Evolutionary conservation across 2,113 vertebrate species (phyloP), one percentile per base, ranked within the genome.

Genomic region (Microcebus ravelobensis): DNA sequence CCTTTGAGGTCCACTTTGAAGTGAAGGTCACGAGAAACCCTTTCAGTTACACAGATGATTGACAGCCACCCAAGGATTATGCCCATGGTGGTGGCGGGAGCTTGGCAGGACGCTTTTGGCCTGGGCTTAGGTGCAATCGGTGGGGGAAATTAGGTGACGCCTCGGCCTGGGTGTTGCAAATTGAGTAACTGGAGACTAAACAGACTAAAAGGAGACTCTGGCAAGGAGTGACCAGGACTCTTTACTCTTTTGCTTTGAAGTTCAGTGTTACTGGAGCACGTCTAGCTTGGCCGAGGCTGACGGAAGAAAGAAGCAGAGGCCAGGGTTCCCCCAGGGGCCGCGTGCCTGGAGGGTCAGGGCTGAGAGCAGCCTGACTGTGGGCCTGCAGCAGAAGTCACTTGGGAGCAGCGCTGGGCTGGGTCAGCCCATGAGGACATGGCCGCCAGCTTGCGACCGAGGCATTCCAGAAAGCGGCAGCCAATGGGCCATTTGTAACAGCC

Each of bases 281-380:
- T 61, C 57, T 42, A 55, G 42, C 42, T 29, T 18, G 27, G 20
- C 74, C 13, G 52, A 52, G 20, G 59, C 36, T 80, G 50, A 63
- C 13, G 25, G 5, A 36, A 23, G 42, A 87, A 50, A 23, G 63
- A 85, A 34, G 9, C 14, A 11, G 65, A 39, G 73, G 34, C 6
- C 21, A 4, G 1, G 8, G 8, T 17, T 81, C 25, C 29, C 20
- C 13, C 9, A 15, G 21, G 29, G 45, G 21, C n/a, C 0, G 0
- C 23, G 8, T 12, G 25, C 71, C 82, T 55, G 90, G 8, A 48
- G 59, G 50, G 6, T 71, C 23, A 59, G 48, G 59, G 34, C 8
- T 1, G 0, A 36, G 71, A 36, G 3, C 21, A 23, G 50, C 34
- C 67, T 73, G 52, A 34, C 8, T 14, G n/a, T 29, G 36, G 52